Conservation (phyloP, 2,888 invertebrate species). For the Pachymerium ferrugineum region DNA sequence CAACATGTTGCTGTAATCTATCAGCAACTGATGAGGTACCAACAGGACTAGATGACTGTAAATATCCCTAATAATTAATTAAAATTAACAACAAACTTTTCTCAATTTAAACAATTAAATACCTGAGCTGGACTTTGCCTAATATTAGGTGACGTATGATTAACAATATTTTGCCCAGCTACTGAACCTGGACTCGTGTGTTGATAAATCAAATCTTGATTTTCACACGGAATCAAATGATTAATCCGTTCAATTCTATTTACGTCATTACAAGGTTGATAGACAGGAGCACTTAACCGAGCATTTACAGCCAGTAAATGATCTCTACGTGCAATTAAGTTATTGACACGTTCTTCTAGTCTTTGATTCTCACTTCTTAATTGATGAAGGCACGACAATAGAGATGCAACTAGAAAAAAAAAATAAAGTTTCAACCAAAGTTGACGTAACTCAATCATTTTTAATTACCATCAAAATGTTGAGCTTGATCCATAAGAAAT, state of each 20-base stretch:
- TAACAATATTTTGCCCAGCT: background rate
- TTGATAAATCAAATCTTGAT: background rate
- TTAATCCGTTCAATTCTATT: slow-evolving; percentile 17
- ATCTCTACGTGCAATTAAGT: slow-evolving; percentile 77
- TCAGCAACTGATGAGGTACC: background rate
- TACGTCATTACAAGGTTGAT: slow-evolving; percentile 39
- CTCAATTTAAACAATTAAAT: too few relatives aligned
- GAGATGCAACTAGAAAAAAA: slow-evolving; percentile 86
- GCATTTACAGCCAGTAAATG: slow-evolving; percentile 93
- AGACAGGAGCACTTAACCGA: slow-evolving; percentile 80
- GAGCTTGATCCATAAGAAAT: slow-evolving; percentile 97
- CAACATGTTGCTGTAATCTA: background rate
- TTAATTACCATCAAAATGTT: slow-evolving; percentile 86
- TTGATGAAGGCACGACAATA: slow-evolving; percentile 90
- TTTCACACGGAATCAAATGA: slow-evolving; percentile 30
- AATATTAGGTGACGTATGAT: background rate
- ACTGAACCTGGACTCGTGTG: slow-evolving; percentile 6
- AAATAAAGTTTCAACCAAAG: too few relatives aligned
- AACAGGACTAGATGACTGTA: background rate
- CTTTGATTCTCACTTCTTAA: slow-evolving; percentile 86
- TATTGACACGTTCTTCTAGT: slow-evolving; percentile 83
- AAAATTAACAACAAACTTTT: too few relatives aligned
- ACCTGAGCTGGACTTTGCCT: slow-evolving; percentile 29
- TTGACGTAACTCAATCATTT: too few relatives aligned
- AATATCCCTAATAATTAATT: background rate